Evolutionary conservation across 2,888 invertebrate species (phyloP), one percentile per base, ranked within the genome.

Genomic region (Apotomis turbidana): DNA sequence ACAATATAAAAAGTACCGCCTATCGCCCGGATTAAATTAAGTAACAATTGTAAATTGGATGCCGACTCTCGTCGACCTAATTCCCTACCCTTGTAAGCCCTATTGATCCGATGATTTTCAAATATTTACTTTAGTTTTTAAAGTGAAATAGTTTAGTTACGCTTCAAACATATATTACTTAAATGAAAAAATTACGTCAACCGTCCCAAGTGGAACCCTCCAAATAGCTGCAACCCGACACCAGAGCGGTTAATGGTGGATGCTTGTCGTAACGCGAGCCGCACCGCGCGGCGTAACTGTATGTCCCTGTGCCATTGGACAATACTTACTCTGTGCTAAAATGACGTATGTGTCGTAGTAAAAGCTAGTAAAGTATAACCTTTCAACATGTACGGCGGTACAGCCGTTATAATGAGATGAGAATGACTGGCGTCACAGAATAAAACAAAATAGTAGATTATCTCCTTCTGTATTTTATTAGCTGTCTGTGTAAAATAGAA

Each of bases 221-320:
- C 68, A 57, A 41, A 41, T 38, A 66, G 44, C 70, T 67, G 82
- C 73, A 83, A 87, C 78, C 74, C 76, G 81, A 88, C 81, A 87
- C 88, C 87, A 83, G 81, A 75, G 66, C 10, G 72, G 78, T 77
- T 88, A 88, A 88, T 88, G 88, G 88, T 79, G 75, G 79, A 86
- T 85, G 82, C 83, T 80, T 87, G 88, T 88, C 76, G 62, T 44
- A 62, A 68, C 58, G 59, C 64, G 44, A 62, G 58, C 57, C 57
- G 44, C n/a, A 55, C 66, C 57, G 66, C 57, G 66, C 70, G 59
- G 13, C 44, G 57, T 67, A 61, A 61, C 71, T 67, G 71, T 61
- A 67, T 61, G 67, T 44, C 44, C 4, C 44, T 15, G 5, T 58
- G 13, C 36, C 36, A 52, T 62, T 62, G 62, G 62, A 58, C 5